phyloP scores from a whole-genome alignment of 1,140 invertebrate species.

The Dendrolimus kikuchii region DNA sequence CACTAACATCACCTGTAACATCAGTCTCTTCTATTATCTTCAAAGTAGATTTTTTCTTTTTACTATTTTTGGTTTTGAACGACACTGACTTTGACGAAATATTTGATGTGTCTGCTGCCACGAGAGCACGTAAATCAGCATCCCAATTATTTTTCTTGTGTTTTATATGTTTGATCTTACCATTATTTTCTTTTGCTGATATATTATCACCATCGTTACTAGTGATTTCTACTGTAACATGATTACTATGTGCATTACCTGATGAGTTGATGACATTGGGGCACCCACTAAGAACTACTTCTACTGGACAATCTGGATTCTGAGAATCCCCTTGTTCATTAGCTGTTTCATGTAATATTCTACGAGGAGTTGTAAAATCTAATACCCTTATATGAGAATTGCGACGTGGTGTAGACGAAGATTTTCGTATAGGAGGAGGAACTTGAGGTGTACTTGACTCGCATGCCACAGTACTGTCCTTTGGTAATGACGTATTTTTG shows the following conservation, averaged over 20 bases:
- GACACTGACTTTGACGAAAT: constrained; percentile 8
- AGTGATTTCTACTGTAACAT: too few relatives aligned
- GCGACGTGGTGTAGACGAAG: constrained; percentile 56
- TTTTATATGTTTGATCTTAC: too few relatives aligned
- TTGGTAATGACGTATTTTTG: constrained; percentile 44
- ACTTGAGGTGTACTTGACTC: constrained; percentile 44
- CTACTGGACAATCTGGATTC: not conserved
- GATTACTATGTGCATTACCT: not conserved
- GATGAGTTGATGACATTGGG: not conserved
- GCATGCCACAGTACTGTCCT: constrained; percentile 29
- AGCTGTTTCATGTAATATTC: constrained; percentile 47
- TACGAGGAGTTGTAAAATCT: constrained; percentile 57
- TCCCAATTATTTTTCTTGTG: constrained; percentile 47
- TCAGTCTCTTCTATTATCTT: constrained; percentile 13
- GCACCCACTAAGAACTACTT: not conserved
- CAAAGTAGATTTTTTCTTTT: constrained; percentile 9
- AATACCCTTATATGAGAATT: constrained; percentile 55
- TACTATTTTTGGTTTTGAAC: constrained; percentile 12
- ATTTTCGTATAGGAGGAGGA: constrained; percentile 41
- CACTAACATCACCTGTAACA: constrained; percentile 8
- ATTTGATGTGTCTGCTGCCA: constrained; percentile 11
- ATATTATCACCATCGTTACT: constrained; percentile 9
- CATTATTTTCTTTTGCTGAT: constrained; percentile 13
- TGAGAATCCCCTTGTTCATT: constrained; percentile 23
- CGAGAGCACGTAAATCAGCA: constrained; percentile 41